Base-by-base conservation (phyloP, 2,113 vertebrate species). In the Pangasianodon hypophthalmus region DNA sequence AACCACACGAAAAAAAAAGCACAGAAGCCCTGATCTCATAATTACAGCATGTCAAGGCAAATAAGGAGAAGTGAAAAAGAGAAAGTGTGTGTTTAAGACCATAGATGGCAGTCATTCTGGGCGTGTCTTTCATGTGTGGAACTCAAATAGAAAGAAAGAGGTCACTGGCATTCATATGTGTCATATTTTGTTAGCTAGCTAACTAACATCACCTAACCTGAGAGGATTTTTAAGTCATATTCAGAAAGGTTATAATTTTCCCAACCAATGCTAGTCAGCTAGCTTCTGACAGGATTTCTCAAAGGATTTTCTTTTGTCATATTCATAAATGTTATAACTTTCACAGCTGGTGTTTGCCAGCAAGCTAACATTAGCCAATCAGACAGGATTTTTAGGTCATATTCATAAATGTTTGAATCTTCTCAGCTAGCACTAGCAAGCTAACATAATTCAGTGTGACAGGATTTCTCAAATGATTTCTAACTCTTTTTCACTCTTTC, bases 41-140 rank as follows among this genome's bases (percentile, higher is more conserved):
- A 87, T 87, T 90, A 88, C 29, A 81, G 52, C 21, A 24, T 64
- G 86, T 80, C 58, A 79, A 26, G 29, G 56, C 13, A 71, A 58
- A 69, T 21, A 54, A 32, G 24, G 56, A 19, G 69, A 67, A 64
- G 52, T 69, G 44, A 83, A 44, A 62, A 26, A 64, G 2, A 64
- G 0, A 73, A 82, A 48, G 2, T 41, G 11, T 32, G 89, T 50
- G n/a, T 75, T 26, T 24, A 32, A 77, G 18, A 89, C 21, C 50
- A 44, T 29, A 41, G 14, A 24, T 52, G 6, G 46, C 14, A 37
- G 48, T 16, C 37, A 1, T 37, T 6, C 11, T 54, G 11, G n/a
- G 6, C 13, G 3, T 32, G 16, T 54, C 26, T 32, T 81, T 54
- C 8, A 54, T 54, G 6, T 80, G 16, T 16, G 11, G 46, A 81